Evolutionary conservation across 2,113 vertebrate genomes (phyloP), one percentile per base, ranked within the genome.

Genomic region (Myocastor coypus): DNA sequence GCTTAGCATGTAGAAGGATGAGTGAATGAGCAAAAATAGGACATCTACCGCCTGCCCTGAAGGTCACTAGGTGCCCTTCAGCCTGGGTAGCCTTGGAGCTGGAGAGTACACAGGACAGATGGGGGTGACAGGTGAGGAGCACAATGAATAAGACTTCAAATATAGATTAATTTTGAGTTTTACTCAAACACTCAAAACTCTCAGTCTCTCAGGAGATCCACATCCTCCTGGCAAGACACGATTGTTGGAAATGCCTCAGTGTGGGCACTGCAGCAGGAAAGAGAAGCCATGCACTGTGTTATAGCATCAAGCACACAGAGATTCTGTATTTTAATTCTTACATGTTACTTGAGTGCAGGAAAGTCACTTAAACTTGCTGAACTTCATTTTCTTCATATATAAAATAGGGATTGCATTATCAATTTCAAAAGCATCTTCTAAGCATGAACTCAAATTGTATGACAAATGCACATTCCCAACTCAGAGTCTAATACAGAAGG

Each of bases 331-430:
- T 91, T 73, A 64, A 26, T 82, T 12, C 32, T 83, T 84, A 73
- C 3, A 64, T 71, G 26, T 50, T 71, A 73, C 13, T 20, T n/a
- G 37, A 78, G 55, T 63, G 52, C 20, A n/a, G 37, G 10, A 16
- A 89, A 91, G 63, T 82, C 42, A 93, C 40, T 91, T 63, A 93
- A 88, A 84, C 40, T 84, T 91, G 59, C 11, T 64, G 28, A 87
- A 77, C 30, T 24, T 93, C 83, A 91, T 82, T 90, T 94, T 20
- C 30, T 83, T 77, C 50, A 77, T 37, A 26, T 92, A 68, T 59
- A 78, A 89, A 77, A 80, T 55, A 3, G 1, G 10, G 22, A 92
- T 55, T 46, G 9, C 24, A 89, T 83, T 68, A 84, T 22, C n/a
- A 75, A 50, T 75, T 84, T 95, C 71, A 85, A 92, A 75, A 91